A percentile compares a stretch with the other conserved stretches of the same genome.
These are phyloP conservation scores for Mormyrus proboscirostris DNA, from an alignment of 2,797 vertebrate species.

Conservation along the genomic window DNA sequence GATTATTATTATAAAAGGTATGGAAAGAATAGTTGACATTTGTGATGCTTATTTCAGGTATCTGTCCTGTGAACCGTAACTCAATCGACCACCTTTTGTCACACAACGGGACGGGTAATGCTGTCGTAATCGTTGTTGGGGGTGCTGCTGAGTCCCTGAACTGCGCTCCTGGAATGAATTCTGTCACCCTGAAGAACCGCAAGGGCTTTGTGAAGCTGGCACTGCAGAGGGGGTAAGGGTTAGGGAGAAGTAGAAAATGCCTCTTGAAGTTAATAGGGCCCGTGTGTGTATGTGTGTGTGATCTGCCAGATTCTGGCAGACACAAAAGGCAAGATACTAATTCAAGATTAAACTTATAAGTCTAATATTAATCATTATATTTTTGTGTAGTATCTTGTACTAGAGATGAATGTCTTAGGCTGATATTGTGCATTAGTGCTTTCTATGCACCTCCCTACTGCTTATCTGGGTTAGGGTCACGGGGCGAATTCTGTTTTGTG, in stretches of 20 bases:
- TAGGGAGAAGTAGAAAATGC: not conserved
- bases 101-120: conserved; percentile 81
- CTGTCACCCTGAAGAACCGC: conserved; percentile 76
- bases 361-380: not conserved
- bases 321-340: not conserved
- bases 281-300: not conserved
- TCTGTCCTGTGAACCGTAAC: conserved; percentile 88
- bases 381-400: not conserved
- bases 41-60: conserved; percentile 60
- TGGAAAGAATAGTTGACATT: not conserved
- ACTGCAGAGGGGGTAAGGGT: conserved; percentile 78
- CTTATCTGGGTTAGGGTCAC: not conserved
- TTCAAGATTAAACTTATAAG: conserved; percentile 40
- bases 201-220: conserved; percentile 91
- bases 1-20: not conserved
- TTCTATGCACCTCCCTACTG: not conserved
- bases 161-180: conserved; percentile 75
- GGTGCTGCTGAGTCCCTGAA: conserved; percentile 91
- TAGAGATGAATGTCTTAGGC: not conserved
- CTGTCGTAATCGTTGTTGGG: conserved; percentile 86
- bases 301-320: not conserved
- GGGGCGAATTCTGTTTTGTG: not conserved
- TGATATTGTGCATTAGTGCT: not conserved
- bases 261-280: not conserved
- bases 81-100: conserved; percentile 92